phyloP scores from a whole-genome alignment of 2,797 vertebrate genomes.

The Sandelia bainsii region DNA sequence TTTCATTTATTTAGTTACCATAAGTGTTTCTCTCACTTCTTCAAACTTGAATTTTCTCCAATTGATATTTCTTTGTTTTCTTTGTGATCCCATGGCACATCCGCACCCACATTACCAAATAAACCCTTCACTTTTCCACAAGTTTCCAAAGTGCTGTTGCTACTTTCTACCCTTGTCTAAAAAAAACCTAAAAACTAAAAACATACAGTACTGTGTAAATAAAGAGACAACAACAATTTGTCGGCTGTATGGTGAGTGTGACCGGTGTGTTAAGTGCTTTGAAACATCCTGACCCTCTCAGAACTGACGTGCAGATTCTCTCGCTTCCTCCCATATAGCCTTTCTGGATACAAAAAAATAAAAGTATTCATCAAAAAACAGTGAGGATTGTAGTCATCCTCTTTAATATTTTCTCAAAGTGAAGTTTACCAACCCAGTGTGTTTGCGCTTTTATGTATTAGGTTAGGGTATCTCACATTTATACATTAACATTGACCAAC shows the following conservation, averaged over 20 bases:
- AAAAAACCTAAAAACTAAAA: constrained; percentile 71
- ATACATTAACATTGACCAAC: constrained; percentile 69
- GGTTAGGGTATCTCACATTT: constrained; percentile 67
- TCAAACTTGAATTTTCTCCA: constrained; percentile 82
- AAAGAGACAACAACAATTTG: constrained; percentile 86
- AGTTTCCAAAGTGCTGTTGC: constrained; percentile 90
- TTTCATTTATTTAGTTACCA: constrained; percentile 25
- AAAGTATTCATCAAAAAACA: constrained; percentile 81
- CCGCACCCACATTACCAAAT: constrained; percentile 62
- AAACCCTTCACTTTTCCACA: constrained; percentile 50
- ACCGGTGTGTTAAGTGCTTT: constrained; percentile 85
- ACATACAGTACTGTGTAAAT: constrained; percentile 95
- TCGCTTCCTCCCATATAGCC: constrained; percentile 60
- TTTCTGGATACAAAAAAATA: constrained; percentile 78
- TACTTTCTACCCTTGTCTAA: constrained; percentile 62
- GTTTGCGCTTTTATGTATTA: constrained; percentile 67
- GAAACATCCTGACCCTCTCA: constrained; percentile 73
- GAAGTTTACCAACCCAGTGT: constrained; percentile 71
- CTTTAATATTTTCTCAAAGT: constrained; percentile 48
- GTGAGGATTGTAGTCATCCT: constrained; percentile 76
- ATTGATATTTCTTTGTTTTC: constrained; percentile 82
- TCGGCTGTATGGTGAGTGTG: constrained; percentile 87
- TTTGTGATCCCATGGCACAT: constrained; percentile 83
- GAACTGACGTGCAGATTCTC: constrained; percentile 68
- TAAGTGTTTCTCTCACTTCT: constrained; percentile 20